Conservation (phyloP, 2,113 vertebrate genomes). For the Brachionichthys hirsutus region DNA sequence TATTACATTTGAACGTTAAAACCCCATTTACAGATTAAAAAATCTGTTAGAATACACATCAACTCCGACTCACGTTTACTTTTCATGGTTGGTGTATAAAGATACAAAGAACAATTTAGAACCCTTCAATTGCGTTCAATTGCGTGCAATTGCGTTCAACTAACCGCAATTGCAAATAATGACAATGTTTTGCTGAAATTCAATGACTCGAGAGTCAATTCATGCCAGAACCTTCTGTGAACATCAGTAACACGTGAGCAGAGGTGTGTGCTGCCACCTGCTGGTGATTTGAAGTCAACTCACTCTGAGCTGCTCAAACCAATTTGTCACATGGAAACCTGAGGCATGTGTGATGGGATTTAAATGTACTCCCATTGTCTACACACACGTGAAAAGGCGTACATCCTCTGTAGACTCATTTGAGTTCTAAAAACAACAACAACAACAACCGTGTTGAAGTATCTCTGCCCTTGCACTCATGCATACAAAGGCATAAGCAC, state of each 20-base stretch:
- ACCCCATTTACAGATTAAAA: no score
- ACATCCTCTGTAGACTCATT: not conserved
- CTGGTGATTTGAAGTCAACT: slow-evolving; percentile 35
- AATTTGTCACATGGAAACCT: not conserved
- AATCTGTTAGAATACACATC: no score
- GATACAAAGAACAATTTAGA: no score
- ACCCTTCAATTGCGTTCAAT: no score
- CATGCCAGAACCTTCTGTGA: not conserved
- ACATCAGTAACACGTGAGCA: not conserved
- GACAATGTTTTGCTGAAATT: not conserved
- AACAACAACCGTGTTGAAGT: not conserved
- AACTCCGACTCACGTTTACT: no score
- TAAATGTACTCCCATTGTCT: not conserved
- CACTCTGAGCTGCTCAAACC: slow-evolving; percentile 7
- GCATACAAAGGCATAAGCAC: slow-evolving; percentile 1
- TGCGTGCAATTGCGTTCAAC: not conserved
- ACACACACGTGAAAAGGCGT: not conserved
- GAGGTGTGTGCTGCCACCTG: slow-evolving; percentile 62
- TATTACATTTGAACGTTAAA: no score
- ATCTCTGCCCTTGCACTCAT: not conserved
- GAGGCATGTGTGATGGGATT: not conserved
- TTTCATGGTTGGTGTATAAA: no score
- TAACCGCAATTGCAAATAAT: not conserved
- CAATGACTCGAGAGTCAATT: not conserved
- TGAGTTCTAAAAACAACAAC: not conserved